Conservation (phyloP, 2,888 invertebrate species). For the Imbricaverruca yamaguchii region DNA sequence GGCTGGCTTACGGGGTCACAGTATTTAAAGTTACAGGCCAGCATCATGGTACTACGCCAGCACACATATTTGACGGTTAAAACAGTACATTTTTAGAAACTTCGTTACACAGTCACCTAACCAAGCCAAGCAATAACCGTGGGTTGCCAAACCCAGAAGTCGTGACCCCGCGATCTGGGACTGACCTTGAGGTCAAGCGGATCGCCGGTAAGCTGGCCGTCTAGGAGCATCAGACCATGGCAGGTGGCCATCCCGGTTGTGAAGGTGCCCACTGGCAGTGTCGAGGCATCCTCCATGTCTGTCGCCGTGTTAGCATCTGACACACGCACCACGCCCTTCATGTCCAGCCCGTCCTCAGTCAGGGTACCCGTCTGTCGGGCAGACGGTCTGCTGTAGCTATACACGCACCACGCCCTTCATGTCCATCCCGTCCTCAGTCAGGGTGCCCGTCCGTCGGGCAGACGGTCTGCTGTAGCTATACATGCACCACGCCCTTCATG, state of each 20-base stretch:
- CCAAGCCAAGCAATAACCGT: too few relatives aligned
- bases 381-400: too few relatives aligned
- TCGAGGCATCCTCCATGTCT: conserved; percentile 50
- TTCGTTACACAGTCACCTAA: too few relatives aligned
- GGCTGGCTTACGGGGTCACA: too few relatives aligned
- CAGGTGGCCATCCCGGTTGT: conserved; percentile 70
- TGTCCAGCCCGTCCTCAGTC: conserved; percentile 79
- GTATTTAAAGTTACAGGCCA: too few relatives aligned
- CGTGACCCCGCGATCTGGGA: conserved; percentile 56
- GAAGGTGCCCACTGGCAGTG: conserved; percentile 47
- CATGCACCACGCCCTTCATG: conserved; percentile 67
- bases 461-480: too few relatives aligned
- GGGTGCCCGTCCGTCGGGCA: conserved; percentile 66
- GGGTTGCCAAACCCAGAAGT: conserved; percentile 40
- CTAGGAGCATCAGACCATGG: conserved; percentile 74
- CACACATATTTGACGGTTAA: too few relatives aligned
- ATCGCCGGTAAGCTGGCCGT: conserved; percentile 70
- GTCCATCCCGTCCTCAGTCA: conserved; percentile 69
- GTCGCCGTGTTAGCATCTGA: too few relatives aligned
- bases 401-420: too few relatives aligned
- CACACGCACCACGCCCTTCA: conserved; percentile 66
- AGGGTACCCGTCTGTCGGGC: conserved; percentile 71
- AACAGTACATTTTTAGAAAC: too few relatives aligned
- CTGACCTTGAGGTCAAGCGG: conserved; percentile 66
- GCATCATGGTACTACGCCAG: too few relatives aligned